Percentiles rank a stretch among this genome's conserved stretches.
phyloP scores from a whole-genome alignment of 2,113 vertebrate species.

The Stigmatopora argus region DNA sequence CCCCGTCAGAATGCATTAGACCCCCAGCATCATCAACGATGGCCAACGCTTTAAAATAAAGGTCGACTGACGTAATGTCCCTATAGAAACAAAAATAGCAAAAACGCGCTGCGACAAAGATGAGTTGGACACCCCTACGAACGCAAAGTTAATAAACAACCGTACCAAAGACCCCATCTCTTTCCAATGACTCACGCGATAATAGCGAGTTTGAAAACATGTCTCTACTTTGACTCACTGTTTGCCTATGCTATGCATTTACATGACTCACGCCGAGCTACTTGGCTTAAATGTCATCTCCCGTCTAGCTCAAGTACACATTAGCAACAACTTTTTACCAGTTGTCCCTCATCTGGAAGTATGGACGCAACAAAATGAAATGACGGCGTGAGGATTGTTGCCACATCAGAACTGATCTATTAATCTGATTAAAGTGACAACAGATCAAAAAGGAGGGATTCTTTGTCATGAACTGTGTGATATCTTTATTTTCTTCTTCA shows the following conservation, averaged over 20 bases:
- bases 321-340: constrained; percentile 9
- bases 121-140: background rate
- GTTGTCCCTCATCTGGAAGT: constrained; percentile 5
- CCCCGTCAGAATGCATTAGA: no score
- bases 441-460: constrained; percentile 43
- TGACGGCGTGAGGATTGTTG: background rate
- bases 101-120: no score
- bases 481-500: constrained; percentile 5
- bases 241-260: constrained; percentile 24
- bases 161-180: constrained; percentile 15
- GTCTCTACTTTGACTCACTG: constrained; percentile 37
- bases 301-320: constrained; percentile 17
- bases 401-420: constrained; percentile 1
- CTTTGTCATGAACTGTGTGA: constrained; percentile 5
- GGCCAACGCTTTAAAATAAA: no score
- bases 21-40: no score
- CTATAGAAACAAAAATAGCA: no score
- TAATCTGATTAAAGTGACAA: constrained; percentile 31
- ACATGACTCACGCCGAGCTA: constrained; percentile 27
- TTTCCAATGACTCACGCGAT: constrained; percentile 42
- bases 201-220: constrained; percentile 24
- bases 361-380: background rate
- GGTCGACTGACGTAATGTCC: no score
- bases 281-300: constrained; percentile 16
- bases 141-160: constrained; percentile 8